Evolutionary conservation across 2,888 invertebrate genomes (phyloP).

Genomic region (Lycaena phlaeas): DNA sequence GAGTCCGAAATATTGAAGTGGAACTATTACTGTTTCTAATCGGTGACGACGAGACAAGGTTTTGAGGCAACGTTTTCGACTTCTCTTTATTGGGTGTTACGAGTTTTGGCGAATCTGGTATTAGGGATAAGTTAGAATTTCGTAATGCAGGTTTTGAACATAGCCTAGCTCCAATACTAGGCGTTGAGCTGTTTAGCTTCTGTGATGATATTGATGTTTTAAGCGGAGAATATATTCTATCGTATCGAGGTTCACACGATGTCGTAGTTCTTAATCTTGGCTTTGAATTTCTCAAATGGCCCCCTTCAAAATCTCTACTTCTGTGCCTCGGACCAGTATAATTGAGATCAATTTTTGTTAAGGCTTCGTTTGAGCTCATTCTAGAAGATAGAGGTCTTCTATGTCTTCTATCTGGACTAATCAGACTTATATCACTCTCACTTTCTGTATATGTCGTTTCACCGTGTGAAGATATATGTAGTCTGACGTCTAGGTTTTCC

Average conservation of each 20-base stretch:
- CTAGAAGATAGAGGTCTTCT: conserved; percentile 58
- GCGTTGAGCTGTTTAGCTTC: conserved; percentile 51
- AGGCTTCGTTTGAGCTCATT: conserved; percentile 56
- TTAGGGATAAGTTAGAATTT: conserved; percentile 59
- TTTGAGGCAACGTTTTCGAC: conserved; percentile 76
- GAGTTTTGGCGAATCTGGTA: conserved; percentile 64
- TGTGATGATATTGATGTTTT: conserved; percentile 50
- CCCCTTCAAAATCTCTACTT: conserved; percentile 39
- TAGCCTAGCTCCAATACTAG: conserved; percentile 43
- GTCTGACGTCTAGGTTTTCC: conserved; percentile 38
- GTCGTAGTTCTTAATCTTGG: conserved; percentile 56
- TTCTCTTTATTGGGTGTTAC: conserved; percentile 61
- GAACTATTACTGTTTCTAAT: conserved; percentile 63
- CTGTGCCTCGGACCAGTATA: conserved; percentile 48
- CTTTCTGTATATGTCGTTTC: conserved; percentile 61
- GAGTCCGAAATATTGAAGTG: conserved; percentile 57
- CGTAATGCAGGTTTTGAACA: conserved; percentile 43
- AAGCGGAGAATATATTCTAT: conserved; percentile 59
- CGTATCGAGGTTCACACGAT: conserved; percentile 60
- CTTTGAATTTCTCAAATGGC: conserved; percentile 41
- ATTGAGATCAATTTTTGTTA: conserved; percentile 52
- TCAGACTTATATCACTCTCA: conserved; percentile 56
- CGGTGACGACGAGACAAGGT: conserved; percentile 59
- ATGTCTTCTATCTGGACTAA: conserved; percentile 50
- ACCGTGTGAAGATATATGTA: conserved; percentile 40